These are phyloP conservation scores for Caiman crocodilus DNA, from an alignment of 2,797 vertebrate genomes.

Conservation along the genomic window DNA sequence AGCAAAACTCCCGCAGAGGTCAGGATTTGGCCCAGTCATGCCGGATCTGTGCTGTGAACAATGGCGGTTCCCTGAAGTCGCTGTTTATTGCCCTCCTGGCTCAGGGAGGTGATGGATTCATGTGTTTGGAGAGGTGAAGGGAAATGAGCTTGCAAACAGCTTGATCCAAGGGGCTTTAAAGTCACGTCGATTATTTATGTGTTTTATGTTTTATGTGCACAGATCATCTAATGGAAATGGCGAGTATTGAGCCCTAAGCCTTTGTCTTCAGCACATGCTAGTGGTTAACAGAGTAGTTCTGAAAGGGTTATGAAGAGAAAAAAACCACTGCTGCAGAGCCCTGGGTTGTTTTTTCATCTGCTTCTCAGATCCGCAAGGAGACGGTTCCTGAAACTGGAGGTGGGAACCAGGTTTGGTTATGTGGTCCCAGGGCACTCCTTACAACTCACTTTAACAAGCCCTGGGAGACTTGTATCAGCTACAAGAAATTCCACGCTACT, in stretches of 20 bases:
- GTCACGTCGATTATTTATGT: neutral
- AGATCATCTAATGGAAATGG: fast-evolving
- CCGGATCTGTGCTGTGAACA: too few species aligned
- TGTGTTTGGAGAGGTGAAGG: neutral
- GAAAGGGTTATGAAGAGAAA: neutral
- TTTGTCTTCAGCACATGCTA: fast-evolving
- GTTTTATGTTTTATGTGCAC: conserved; percentile 33
- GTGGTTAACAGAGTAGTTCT: neutral
- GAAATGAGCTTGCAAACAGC: neutral
- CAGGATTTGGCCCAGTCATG: neutral
- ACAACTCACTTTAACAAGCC: neutral
- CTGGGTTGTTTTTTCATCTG: fast-evolving
- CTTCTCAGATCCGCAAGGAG: neutral
- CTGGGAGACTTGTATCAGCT: neutral
- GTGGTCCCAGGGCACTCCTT: fast-evolving
- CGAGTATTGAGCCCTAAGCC: neutral
- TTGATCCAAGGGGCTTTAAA: conserved; percentile 38
- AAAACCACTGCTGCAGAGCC: neutral
- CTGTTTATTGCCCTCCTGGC: neutral
- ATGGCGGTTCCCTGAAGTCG: neutral
- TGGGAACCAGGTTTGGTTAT: neutral
- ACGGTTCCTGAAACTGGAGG: fast-evolving
- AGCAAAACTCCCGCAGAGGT: neutral
- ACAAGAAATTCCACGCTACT: neutral
- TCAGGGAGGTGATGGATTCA: neutral